Base-by-base conservation (phyloP, 2,113 vertebrate species). In the Brienomyrus brachyistius region DNA sequence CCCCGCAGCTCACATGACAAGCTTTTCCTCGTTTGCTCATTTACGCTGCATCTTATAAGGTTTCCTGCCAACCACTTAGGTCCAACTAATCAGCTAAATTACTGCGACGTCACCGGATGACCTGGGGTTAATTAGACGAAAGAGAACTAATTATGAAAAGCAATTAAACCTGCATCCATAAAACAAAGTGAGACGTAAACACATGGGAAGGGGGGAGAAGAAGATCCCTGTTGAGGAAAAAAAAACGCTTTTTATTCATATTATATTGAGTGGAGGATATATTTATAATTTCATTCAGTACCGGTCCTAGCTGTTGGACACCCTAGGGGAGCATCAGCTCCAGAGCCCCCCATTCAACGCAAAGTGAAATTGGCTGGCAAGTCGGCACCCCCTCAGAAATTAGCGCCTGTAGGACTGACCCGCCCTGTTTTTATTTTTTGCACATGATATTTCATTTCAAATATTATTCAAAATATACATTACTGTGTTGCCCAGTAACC, bases 131-230 rank as follows among this genome's bases (percentile, higher is more conserved):
- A 87, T 88, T 62, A 88, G 31, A 66, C 21, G 35, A 88, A 59
- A 66, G 31, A 40, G 56, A 88, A 45, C 35, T 62, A 88, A 88
- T 88, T 59, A 62, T 40, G 35, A 88, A 62, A 59, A 31, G 27
- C 52, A 88, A 88, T 59, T 88, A 62, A 59, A 45, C 27, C 86
- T 40, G 10, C 86, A 88, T 17, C 54, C 54, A 88, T 88, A 62
- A 88, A 88, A 88, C 87, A 88, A 88, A 62, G 23, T 62, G 31
- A 62, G 87, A 88, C 2, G 48, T 27, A 87, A 87, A 87, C 85
- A 87, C 13, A 87, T 54, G 74, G 35, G 74, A 80, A 80, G 35
- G 74, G 17, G 13, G 56, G 31, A 86, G 40, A 54, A 35, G 35
- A 23, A 54, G 1, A 17, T 52, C n/a, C 85, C 85, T 52, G 48